Conservation (phyloP, 2,113 vertebrate species). For the Natator depressus region DNA sequence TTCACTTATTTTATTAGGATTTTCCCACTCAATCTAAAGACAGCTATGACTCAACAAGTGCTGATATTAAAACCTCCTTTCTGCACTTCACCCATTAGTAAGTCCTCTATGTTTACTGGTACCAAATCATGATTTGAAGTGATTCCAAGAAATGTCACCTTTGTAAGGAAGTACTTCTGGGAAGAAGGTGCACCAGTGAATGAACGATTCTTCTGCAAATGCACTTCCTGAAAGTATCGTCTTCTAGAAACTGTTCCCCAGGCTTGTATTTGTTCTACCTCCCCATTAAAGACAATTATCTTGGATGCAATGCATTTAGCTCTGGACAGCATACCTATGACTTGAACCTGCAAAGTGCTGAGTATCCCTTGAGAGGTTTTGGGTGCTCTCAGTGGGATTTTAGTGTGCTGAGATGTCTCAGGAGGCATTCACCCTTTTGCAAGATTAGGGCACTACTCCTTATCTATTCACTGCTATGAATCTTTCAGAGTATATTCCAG, state of each 20-base stretch:
- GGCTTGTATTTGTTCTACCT: background rate
- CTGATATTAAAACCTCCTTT: slow-evolving; percentile 16
- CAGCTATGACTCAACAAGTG: slow-evolving; percentile 12
- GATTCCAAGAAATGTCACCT: slow-evolving; percentile 13
- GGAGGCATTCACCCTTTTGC: background rate
- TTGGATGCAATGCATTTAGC: slow-evolving; percentile 25
- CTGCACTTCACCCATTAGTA: background rate
- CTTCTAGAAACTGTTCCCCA: background rate
- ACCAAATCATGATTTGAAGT: background rate
- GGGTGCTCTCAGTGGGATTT: background rate
- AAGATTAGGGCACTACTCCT: background rate
- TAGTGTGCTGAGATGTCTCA: background rate
- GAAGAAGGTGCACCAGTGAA: background rate
- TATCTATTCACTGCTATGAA: background rate
- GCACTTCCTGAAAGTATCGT: slow-evolving; percentile 19
- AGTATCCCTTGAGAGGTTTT: background rate
- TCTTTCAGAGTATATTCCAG: background rate
- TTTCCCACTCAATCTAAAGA: background rate
- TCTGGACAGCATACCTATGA: background rate
- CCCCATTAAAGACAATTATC: slow-evolving; percentile 9
- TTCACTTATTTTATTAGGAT: slow-evolving; percentile 51
- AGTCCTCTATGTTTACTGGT: background rate
- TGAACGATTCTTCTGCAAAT: background rate
- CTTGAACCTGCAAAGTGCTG: background rate
- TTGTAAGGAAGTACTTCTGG: background rate